These are phyloP conservation scores for Scomberomorus guttatus DNA, from an alignment of 2,797 vertebrate genomes.

Conservation along the genomic window DNA sequence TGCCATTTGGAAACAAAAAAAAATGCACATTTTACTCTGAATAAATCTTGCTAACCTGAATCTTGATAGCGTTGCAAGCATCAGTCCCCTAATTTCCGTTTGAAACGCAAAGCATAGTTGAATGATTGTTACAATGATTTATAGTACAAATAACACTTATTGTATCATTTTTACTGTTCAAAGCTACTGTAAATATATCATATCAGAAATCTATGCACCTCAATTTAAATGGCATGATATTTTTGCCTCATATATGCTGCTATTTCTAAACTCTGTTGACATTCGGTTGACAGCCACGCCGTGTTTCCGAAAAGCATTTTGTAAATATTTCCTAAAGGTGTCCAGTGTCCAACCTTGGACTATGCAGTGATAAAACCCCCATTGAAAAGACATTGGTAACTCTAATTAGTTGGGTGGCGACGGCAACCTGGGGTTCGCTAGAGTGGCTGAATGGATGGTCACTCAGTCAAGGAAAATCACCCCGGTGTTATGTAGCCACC, in stretches of 20 bases:
- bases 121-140: not conserved
- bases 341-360: slow-evolving; percentile 60
- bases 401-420: slow-evolving; percentile 78
- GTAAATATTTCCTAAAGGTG: slow-evolving; percentile 59
- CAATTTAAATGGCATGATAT: not conserved
- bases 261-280: not conserved
- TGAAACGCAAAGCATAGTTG: not conserved
- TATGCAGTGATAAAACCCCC: slow-evolving; percentile 50
- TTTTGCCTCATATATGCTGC: not conserved
- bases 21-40: too few relatives aligned
- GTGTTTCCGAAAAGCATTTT: slow-evolving; percentile 20
- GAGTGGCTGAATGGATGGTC: slow-evolving; percentile 65
- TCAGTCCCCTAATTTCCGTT: too few relatives aligned
- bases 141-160: not conserved
- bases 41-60: too few relatives aligned
- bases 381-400: slow-evolving; percentile 70
- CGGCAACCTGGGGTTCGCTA: slow-evolving; percentile 66
- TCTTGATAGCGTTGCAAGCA: too few relatives aligned
- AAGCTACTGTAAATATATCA: not conserved
- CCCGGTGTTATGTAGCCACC: slow-evolving; percentile 77
- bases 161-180: not conserved
- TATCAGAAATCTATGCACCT: not conserved
- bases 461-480: slow-evolving; percentile 74
- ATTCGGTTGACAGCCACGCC: not conserved
- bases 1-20: too few relatives aligned